Evolutionary conservation across 92 coral and sea anemone species (phyloP), one percentile per base, ranked within the genome.

Genomic region (Virgularia gustaviana): DNA sequence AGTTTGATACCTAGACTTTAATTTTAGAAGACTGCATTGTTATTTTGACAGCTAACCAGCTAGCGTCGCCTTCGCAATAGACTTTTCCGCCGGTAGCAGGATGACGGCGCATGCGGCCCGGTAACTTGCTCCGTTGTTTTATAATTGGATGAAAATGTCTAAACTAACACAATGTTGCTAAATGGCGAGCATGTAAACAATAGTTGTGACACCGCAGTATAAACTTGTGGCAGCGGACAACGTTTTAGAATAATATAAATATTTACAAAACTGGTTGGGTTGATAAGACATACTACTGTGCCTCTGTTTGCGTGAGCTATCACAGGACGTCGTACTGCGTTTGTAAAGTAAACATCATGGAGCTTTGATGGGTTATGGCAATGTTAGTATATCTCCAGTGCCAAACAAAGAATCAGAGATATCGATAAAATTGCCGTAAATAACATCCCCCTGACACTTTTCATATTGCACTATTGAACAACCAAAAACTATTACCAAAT

Each of bases 211-310:
- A 31, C 45, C 60, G 24, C 16, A 49, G 75, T 41, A 28, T 47
- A 47, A 49, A 36, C 75, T 25, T 8, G 61, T 44, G 61, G n/a
- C n/a, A n/a, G n/a, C n/a, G n/a, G n/a, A n/a, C n/a, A n/a, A n/a
- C n/a, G n/a, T n/a, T n/a, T n/a, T n/a, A n/a, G n/a, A 68, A 49
- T 68, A 68, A 68, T 68, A 68, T 68, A 49, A 68, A 68, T 68
- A 68, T 68, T 68, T 68, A 49, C 59, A 68, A 68, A 49, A 49
- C 75, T 68, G 75, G 75, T 68, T 18, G 75, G 61, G 36, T 20
- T 49, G 75, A 68, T 68, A 68, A 68, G 75, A 24, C 75, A 31
- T 51, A 47, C 75, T 68, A 61, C n/a, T 32, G 75, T 49, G 45
- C 15, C 51, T 33, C 75, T 61, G 59, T 49, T 47, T 43, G 42